A percentile compares a stretch with the other conserved stretches of the same genome.
Conservation (phyloP, 2,888 invertebrate species). For the Pseudeuparius sepicola region DNA sequence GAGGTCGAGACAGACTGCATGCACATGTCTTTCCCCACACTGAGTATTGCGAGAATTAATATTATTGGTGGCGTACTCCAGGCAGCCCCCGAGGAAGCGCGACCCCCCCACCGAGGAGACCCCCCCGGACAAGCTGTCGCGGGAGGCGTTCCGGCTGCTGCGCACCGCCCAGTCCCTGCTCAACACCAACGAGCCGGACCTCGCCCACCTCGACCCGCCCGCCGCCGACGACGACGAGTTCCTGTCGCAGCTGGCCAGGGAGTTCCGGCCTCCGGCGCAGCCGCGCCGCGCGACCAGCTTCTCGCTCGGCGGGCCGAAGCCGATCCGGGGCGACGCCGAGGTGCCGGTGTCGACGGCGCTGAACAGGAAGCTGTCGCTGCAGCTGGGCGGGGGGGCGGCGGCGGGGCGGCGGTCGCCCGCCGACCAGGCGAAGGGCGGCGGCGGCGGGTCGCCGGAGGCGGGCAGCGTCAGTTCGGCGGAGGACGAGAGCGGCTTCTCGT, state of each 20-base stretch:
- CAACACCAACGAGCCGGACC: constrained; percentile 52
- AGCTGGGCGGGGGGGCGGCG: constrained; percentile 16
- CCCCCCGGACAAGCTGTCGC: constrained; percentile 52
- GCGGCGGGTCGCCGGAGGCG: constrained; percentile 24
- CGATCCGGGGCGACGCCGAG: constrained; percentile 32
- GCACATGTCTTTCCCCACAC: too few relatives aligned
- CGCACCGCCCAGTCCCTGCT: constrained; percentile 56
- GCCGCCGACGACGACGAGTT: constrained; percentile 34
- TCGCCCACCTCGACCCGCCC: constrained; percentile 36
- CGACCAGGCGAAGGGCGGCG: constrained; percentile 22
- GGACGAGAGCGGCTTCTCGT: constrained; percentile 79
- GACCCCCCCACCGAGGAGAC: too few relatives aligned
- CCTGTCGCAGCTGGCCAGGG: constrained; percentile 35
- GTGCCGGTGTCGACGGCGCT: constrained; percentile 31
- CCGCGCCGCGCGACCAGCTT: constrained; percentile 33
- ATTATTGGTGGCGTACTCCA: too few relatives aligned
- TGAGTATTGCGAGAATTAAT: too few relatives aligned
- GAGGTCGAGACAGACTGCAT: too few relatives aligned
- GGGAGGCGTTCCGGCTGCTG: constrained; percentile 55
- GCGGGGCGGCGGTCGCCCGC: constrained; percentile 27
- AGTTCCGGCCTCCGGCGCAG: constrained; percentile 31
- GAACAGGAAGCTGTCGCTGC: constrained; percentile 33
- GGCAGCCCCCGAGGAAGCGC: too few relatives aligned
- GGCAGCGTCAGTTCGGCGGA: constrained; percentile 44
- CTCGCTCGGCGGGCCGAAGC: constrained; percentile 33